Evolutionary conservation across 2,113 vertebrate genomes (phyloP).

Genomic region (Zosterops lateralis): DNA sequence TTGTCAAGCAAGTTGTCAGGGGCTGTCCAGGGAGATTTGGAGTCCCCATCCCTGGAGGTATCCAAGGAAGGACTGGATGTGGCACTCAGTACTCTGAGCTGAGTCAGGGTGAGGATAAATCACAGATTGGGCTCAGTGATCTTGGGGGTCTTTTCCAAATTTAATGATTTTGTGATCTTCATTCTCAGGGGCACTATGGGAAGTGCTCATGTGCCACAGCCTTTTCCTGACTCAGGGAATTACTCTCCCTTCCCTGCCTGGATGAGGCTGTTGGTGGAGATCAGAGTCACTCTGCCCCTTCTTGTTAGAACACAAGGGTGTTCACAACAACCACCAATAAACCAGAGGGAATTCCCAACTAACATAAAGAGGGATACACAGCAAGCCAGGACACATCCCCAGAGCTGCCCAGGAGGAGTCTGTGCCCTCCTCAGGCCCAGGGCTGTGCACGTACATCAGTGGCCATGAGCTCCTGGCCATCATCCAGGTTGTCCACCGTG

Average conservation of each 20-base stretch:
- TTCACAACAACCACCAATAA: neutral
- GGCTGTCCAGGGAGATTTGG: neutral
- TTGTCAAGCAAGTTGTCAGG: neutral
- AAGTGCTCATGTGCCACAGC: neutral
- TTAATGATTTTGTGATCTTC: neutral
- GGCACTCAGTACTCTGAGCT: neutral
- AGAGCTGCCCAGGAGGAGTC: neutral
- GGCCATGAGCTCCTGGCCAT: slow-evolving; percentile 85
- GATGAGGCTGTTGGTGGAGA: neutral
- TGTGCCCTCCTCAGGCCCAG: neutral
- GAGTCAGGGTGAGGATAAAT: fast-evolving
- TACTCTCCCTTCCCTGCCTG: neutral
- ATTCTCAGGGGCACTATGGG: neutral
- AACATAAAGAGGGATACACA: neutral
- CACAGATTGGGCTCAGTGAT: fast-evolving
- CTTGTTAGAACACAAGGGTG: neutral
- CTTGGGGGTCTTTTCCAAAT: neutral
- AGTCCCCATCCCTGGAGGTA: neutral
- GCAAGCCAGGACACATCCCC: neutral
- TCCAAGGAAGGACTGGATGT: fast-evolving
- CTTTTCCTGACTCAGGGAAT: neutral
- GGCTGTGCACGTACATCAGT: slow-evolving; percentile 80
- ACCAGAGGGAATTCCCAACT: neutral
- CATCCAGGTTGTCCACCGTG: slow-evolving; percentile 89
- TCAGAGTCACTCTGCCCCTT: neutral